Evolutionary conservation across 2,113 vertebrate species (phyloP).

Genomic region (Pluvialis apricaria): DNA sequence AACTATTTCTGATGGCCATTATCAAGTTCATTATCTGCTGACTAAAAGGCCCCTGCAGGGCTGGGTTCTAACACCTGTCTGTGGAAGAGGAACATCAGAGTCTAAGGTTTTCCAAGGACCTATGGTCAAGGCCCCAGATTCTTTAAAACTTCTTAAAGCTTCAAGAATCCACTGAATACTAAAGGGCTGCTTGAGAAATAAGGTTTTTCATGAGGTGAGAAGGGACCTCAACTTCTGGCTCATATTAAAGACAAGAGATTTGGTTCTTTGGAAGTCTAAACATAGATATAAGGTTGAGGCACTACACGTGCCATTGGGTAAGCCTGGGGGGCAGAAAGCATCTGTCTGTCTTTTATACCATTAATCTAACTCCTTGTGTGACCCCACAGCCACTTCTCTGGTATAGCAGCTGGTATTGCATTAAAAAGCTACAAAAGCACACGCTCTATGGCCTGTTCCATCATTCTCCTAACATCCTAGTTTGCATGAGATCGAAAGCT

Average conservation of each 20-base stretch:
- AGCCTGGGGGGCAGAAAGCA: background rate
- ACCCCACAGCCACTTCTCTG: background rate
- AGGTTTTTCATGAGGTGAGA: background rate
- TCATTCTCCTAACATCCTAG: background rate
- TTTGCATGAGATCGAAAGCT: background rate
- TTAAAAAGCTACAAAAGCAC: background rate
- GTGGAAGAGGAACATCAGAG: too few relatives aligned
- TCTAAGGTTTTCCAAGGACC: background rate
- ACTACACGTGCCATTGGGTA: background rate
- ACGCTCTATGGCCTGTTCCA: background rate
- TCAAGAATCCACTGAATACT: background rate
- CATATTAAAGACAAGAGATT: background rate
- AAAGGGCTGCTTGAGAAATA: background rate
- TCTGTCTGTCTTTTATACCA: background rate
- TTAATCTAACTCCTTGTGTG: background rate
- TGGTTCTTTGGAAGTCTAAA: background rate
- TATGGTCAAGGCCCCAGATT: background rate
- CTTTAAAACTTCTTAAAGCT: background rate
- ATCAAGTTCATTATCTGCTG: too few relatives aligned
- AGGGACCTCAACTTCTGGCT: background rate
- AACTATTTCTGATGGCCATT: too few relatives aligned
- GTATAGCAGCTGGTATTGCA: background rate
- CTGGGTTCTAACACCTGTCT: too few relatives aligned
- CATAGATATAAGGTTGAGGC: background rate
- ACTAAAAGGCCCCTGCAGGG: too few relatives aligned